A percentile compares a stretch with the other conserved stretches of the same genome.
Conservation (phyloP, 2,888 invertebrate species). For the Parochlus steinenii region DNA sequence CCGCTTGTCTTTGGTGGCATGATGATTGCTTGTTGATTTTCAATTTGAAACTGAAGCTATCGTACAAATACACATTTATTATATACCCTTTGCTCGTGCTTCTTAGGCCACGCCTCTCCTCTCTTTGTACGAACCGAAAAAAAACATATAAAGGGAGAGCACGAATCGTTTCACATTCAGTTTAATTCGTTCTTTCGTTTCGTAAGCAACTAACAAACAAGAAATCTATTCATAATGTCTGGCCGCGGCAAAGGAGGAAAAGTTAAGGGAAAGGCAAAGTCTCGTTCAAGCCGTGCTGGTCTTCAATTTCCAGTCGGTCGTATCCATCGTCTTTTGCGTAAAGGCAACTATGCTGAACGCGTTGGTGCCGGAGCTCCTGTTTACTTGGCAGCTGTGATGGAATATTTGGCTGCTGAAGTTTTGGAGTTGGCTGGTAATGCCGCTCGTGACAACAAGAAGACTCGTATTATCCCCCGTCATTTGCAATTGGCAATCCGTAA, state of each 20-base stretch:
- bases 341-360: slow-evolving; percentile 16
- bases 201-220: background rate
- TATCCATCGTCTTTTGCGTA: slow-evolving; percentile 24
- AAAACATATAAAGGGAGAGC: background rate
- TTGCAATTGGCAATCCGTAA: slow-evolving; percentile 63
- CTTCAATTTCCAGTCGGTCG: slow-evolving; percentile 23
- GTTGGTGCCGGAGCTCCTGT: slow-evolving; percentile 36
- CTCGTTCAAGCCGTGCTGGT: slow-evolving; percentile 5
- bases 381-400: slow-evolving; percentile 39
- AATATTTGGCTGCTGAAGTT: slow-evolving; percentile 49
- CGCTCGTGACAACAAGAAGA: slow-evolving; percentile 45
- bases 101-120: slow-evolving; percentile 8
- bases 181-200: background rate
- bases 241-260: slow-evolving; percentile 27
- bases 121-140: background rate
- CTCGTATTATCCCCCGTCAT: slow-evolving; percentile 22
- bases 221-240: slow-evolving; percentile 23
- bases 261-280: slow-evolving; percentile 28
- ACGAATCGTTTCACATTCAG: too few relatives aligned
- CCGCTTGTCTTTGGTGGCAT: slow-evolving; percentile 27
- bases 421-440: slow-evolving; percentile 44
- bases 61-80: slow-evolving; percentile 3
- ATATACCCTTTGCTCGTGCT: too few relatives aligned
- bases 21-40: slow-evolving; percentile 5
- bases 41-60: background rate